A percentile compares a stretch with the other conserved stretches of the same genome.
Evolutionary conservation across 1,140 invertebrate species (phyloP).

Genomic region (Bombus confusus): DNA sequence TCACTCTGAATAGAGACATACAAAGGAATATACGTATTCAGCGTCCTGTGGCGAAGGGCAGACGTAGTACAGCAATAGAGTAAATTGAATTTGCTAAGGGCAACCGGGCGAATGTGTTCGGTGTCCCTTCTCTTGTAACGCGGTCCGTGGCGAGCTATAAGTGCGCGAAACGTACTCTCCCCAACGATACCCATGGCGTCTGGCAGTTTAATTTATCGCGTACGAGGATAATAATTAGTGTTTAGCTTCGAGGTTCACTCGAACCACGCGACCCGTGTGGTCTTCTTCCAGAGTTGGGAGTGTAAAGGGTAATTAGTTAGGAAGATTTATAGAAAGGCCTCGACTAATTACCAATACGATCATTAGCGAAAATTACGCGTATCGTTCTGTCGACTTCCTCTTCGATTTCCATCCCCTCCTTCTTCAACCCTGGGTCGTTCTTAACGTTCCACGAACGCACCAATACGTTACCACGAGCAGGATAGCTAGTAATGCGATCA

Average conservation of each 20-base stretch:
- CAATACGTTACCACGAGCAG: no score
- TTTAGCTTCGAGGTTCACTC: slow-evolving; percentile 68
- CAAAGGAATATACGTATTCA: not conserved
- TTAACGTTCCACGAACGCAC: not conserved
- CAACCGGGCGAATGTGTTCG: slow-evolving; percentile 61
- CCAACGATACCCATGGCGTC: slow-evolving; percentile 53
- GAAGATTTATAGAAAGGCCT: slow-evolving; percentile 72
- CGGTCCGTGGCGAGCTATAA: slow-evolving; percentile 11
- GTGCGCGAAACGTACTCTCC: slow-evolving; percentile 37
- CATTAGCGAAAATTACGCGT: slow-evolving; percentile 71
- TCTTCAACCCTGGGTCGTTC: not conserved
- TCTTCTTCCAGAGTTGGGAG: slow-evolving; percentile 65
- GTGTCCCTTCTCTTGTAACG: slow-evolving; percentile 50
- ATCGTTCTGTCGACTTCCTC: slow-evolving; percentile 41
- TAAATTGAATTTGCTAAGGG: slow-evolving; percentile 26
- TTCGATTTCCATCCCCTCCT: slow-evolving; percentile 4
- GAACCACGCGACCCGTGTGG: slow-evolving; percentile 65
- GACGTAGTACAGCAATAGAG: not conserved
- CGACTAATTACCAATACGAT: slow-evolving; percentile 74
- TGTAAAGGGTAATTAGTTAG: slow-evolving; percentile 77
- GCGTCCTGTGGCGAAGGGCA: not conserved
- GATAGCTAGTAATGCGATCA: no score
- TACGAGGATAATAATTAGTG: slow-evolving; percentile 76
- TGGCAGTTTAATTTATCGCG: slow-evolving; percentile 74
- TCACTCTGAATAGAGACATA: no score